Base-by-base conservation (phyloP, 2,888 invertebrate species). In the Stenolophus ochropezus region DNA sequence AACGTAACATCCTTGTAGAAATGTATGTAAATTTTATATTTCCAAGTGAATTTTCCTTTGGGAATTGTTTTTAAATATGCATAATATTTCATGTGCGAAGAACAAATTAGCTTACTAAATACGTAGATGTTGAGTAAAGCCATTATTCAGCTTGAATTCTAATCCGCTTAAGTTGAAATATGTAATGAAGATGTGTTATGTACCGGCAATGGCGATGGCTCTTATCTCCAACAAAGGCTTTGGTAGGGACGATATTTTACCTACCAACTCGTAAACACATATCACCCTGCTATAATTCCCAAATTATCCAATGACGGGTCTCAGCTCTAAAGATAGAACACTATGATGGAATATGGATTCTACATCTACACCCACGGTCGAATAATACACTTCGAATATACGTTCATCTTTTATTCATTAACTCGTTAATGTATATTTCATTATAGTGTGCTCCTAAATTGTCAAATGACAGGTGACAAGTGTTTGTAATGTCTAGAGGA, bases 121-220 rank as follows among this genome's bases (percentile, higher is more conserved):
- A 69, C 65, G 42, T 69, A 69, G 18, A 33, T 69, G 65, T 69
- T 69, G 49, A 49, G 49, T 73, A 49, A 73, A 73, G 49, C 73
- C 73, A 73, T 73, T 73, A 73, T 49, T 73, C 73, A 73, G 73
- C 73, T 49, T 69, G 49, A 73, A 73, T 73, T 49, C 73, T 73
- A 73, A 73, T 73, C 73, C 73, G 47, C 73, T 73, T 73, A 73
- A 49, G 49, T 21, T 73, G 73, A 73, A 73, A 73, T 73, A 73
- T 73, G 73, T 49, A 73, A 73, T 73, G 73, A 73, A 73, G 73
- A 73, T 73, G 73, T 73, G 49, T 49, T 73, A 49, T 71, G 33
- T 27, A 27, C 33, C 27, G 18, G 33, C 65, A 27, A 65, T 42
- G 14, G 61, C 61, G 23, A 61, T 61, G 61, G 25, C 61, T 61